A percentile compares a stretch with the other conserved stretches of the same genome.
These are phyloP conservation scores for Gymnodraco acuticeps DNA, from an alignment of 2,797 vertebrate species.

Conservation along the genomic window DNA sequence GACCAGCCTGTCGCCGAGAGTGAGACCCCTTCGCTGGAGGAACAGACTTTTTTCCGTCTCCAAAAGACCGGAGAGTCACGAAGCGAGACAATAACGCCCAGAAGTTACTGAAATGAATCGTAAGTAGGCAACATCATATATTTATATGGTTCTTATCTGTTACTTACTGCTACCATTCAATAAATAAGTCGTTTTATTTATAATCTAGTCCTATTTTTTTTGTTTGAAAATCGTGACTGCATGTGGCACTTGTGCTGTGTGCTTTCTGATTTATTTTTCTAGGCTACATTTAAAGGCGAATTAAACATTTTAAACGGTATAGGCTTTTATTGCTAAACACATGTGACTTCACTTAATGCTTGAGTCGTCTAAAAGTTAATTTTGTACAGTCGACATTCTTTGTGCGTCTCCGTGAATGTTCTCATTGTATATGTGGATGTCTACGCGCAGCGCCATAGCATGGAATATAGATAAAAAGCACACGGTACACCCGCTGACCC, in stretches of 20 bases:
- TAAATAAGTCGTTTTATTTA: neutral
- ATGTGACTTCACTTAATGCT: slow-evolving; percentile 16
- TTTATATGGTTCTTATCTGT: neutral
- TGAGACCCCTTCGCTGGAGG: slow-evolving; percentile 38
- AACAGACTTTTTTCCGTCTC: slow-evolving; percentile 60
- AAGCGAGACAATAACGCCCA: slow-evolving; percentile 71
- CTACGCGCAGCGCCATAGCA: slow-evolving; percentile 64
- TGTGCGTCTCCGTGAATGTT: slow-evolving; percentile 46
- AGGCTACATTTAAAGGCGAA: slow-evolving; percentile 7
- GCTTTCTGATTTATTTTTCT: slow-evolving; percentile 11
- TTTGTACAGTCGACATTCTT: slow-evolving; percentile 14
- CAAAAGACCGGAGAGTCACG: slow-evolving; percentile 53
- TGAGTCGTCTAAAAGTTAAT: neutral
- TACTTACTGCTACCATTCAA: neutral
- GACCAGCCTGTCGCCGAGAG: slow-evolving; percentile 17
- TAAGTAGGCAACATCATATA: slow-evolving; percentile 70
- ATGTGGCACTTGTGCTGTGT: slow-evolving; percentile 38
- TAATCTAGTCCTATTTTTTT: neutral
- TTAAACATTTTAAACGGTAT: slow-evolving; percentile 1
- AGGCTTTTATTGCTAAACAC: neutral
- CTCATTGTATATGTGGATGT: slow-evolving; percentile 43
- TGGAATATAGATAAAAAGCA: slow-evolving; percentile 77
- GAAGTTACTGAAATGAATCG: slow-evolving; percentile 78
- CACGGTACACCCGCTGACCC: slow-evolving; percentile 89
- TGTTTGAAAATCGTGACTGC: slow-evolving; percentile 10